Conservation (phyloP, 2,113 vertebrate species). For the Propithecus coquereli region DNA sequence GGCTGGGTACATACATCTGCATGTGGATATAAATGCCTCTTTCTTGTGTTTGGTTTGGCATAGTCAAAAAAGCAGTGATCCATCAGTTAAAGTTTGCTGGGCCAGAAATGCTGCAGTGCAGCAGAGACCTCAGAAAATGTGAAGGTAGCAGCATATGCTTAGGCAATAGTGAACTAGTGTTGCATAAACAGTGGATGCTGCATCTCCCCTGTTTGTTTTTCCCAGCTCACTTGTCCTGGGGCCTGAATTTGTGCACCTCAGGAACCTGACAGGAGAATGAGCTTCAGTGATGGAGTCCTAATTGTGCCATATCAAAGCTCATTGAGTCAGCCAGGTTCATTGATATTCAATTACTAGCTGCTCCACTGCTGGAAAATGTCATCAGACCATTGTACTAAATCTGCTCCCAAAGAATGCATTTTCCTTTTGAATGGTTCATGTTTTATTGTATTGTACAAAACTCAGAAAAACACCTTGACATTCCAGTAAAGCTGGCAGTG, state of each 20-base stretch:
- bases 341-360: constrained; percentile 66
- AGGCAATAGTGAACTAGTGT: accelerated
- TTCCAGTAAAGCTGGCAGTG: not conserved
- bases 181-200: not conserved
- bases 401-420: not conserved
- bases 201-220: not conserved
- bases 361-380: constrained; percentile 58
- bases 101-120: constrained; percentile 4
- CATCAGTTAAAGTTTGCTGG: not conserved
- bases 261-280: constrained; percentile 3
- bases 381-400: not conserved
- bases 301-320: constrained; percentile 59
- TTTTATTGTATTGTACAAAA: constrained; percentile 20
- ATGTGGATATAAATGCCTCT: not conserved
- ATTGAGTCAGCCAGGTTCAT: constrained; percentile 42
- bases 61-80: not conserved
- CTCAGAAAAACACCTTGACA: not conserved
- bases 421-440: constrained; percentile 1
- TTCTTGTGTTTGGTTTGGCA: constrained; percentile 4
- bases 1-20: not conserved
- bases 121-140: not conserved
- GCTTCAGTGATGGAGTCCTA: constrained; percentile 23
- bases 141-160: not conserved
- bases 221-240: not conserved
- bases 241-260: not conserved